Percentiles rank a stretch among this genome's conserved stretches.
Evolutionary conservation across 2,888 invertebrate species (phyloP).

Genomic region (Lepidonotus clava): DNA sequence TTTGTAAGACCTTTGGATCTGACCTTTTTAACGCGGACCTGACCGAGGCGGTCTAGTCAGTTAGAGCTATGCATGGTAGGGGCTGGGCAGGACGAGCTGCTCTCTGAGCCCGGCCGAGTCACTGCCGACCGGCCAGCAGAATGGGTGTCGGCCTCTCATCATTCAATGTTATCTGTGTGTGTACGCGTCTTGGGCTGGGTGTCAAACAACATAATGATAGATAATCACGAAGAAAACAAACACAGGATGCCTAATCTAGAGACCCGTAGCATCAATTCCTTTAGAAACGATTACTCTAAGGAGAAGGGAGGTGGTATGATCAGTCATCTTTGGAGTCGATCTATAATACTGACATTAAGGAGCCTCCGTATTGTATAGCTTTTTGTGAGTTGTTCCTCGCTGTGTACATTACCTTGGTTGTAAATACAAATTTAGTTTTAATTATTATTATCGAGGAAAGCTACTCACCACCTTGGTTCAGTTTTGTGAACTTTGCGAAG

Average conservation of each 20-base stretch:
- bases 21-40: constrained; percentile 17
- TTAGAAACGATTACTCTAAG: neutral
- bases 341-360: neutral
- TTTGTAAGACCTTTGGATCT: constrained; percentile 44
- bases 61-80: constrained; percentile 46
- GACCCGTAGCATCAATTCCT: constrained; percentile 3
- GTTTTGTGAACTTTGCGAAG: constrained; percentile 18
- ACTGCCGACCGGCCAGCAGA: neutral
- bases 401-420: constrained; percentile 54
- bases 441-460: constrained; percentile 40
- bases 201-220: constrained; percentile 6
- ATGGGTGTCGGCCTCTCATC: constrained; percentile 1
- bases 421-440: constrained; percentile 27
- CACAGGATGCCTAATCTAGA: constrained; percentile 39
- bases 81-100: neutral
- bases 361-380: constrained; percentile 47
- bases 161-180: constrained; percentile 7
- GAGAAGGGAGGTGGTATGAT: neutral
- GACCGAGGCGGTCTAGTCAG: constrained; percentile 30
- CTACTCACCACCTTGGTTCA: constrained; percentile 12
- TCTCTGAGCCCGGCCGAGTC: too few relatives aligned
- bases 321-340: neutral
- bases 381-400: constrained; percentile 48
- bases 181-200: constrained; percentile 34
- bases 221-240: neutral